Percentiles rank a stretch among this genome's conserved stretches.
phyloP scores from a whole-genome alignment of 1,140 invertebrate genomes.

The Argopecten irradians region DNA sequence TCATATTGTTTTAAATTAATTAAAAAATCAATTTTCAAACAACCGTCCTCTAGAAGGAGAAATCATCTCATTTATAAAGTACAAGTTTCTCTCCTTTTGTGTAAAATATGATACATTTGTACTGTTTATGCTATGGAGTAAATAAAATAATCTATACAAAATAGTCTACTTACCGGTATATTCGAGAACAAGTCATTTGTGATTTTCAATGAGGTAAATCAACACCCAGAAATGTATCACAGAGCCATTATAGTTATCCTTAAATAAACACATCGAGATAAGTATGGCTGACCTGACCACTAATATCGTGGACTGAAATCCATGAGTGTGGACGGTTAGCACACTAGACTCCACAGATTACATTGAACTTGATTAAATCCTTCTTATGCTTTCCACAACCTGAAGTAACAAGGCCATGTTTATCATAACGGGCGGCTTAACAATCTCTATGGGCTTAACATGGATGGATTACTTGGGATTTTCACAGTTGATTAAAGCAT shows the following conservation, averaged over 20 bases:
- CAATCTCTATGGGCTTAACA: background rate
- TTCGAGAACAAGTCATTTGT: slow-evolving; percentile 13
- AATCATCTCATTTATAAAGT: too few species aligned
- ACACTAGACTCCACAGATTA: background rate
- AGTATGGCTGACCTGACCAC: background rate
- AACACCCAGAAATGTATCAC: background rate
- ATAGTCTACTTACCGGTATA: background rate
- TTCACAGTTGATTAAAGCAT: background rate
- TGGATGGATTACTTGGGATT: background rate
- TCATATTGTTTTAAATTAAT: too few species aligned
- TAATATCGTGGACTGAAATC: background rate
- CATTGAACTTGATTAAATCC: background rate
- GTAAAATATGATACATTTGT: too few species aligned
- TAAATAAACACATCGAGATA: background rate
- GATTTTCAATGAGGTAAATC: background rate
- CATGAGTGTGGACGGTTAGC: background rate
- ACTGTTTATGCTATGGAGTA: too few species aligned
- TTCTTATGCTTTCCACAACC: background rate
- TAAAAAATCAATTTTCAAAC: too few species aligned
- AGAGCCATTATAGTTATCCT: background rate
- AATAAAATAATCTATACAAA: too few species aligned
- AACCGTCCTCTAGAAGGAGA: too few species aligned
- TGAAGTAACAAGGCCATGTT: background rate
- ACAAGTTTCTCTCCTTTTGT: too few species aligned
- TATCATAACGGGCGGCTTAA: background rate